A percentile compares a stretch with the other conserved stretches of the same genome.
Evolutionary conservation across 1,140 invertebrate genomes (phyloP).

Genomic region (Nomia melanderi): DNA sequence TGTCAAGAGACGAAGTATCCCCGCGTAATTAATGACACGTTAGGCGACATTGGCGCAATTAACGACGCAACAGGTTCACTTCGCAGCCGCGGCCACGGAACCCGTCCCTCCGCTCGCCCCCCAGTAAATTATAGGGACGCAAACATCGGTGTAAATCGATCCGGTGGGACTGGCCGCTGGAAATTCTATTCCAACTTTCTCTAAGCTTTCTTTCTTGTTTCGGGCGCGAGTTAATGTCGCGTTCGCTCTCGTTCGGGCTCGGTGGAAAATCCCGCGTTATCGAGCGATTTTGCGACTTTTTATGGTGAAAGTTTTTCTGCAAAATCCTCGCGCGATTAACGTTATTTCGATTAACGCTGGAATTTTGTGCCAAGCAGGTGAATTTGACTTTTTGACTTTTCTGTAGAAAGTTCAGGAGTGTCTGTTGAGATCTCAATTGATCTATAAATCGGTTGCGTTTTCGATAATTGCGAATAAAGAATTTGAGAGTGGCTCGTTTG

Average conservation of each 20-base stretch:
- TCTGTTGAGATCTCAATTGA: too few species aligned
- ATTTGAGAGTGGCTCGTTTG: too few species aligned
- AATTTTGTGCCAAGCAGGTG: too few species aligned
- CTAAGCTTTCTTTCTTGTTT: slow-evolving; percentile 17
- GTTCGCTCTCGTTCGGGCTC: neutral
- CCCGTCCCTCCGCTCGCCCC: neutral
- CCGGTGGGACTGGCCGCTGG: neutral
- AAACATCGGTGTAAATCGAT: slow-evolving; percentile 5
- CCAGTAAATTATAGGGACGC: neutral
- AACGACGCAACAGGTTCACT: slow-evolving; percentile 4
- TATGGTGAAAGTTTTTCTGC: neutral
- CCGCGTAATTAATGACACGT: neutral
- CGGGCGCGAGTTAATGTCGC: neutral
- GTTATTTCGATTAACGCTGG: too few species aligned
- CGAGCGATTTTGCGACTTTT: neutral
- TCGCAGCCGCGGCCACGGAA: neutral
- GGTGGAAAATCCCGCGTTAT: neutral
- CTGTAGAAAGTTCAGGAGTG: too few species aligned
- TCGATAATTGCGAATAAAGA: too few species aligned
- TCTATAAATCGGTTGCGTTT: too few species aligned
- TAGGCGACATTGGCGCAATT: slow-evolving; percentile 9
- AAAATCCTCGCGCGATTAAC: too few species aligned
- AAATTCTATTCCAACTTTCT: slow-evolving; percentile 25
- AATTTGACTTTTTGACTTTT: too few species aligned
- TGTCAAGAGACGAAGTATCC: slow-evolving; percentile 2